Evolutionary conservation across 2,113 vertebrate genomes (phyloP), one percentile per base, ranked within the genome.

Genomic region (Pygoscelis adeliae): DNA sequence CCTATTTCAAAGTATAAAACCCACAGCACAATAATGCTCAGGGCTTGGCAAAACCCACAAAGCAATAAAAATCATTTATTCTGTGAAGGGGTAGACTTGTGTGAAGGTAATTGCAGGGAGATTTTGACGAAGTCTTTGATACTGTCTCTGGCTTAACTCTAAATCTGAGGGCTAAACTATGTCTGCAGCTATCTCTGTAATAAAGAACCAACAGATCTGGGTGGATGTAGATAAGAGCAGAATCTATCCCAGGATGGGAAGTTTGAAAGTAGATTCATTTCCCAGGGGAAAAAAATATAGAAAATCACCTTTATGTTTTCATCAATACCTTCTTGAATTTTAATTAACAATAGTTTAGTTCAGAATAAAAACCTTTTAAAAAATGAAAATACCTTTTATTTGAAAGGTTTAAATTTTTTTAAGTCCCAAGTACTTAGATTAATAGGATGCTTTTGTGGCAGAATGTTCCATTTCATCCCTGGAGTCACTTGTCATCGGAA

Each of bases 1-100:
- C 58, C 71, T 87, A 91, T 89, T 96, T 90, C 91, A 89, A 94
- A 96, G 96, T 72, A 78, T 77, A 94, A 91, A 96, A 78, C 69
- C 59, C 91, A 62, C 55, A 71, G 82, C 56, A 86, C 36, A 90
- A 53, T 59, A 94, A 93, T 34, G 70, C 59, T 90, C 23, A 91
- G 55, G 66, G 73, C 73, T 91, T 86, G 78, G 78, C 29, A 96
- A 95, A 94, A 76, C 84, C 89, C 89, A 96, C 78, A 96, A 80
- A 95, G 93, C 78, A 85, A 61, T 69, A 85, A 87, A 95, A 96
- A 83, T 95, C 25, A 96, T 92, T 96, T 93, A 78, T 85, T 89
- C 91, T 72, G 16, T 85, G 83, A 65, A 90, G 26, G 36, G 44
- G 14, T 15, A 52, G 49, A 10, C 4, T 27, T 82, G 22, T 66